These are phyloP conservation scores for Turnix velox DNA, from an alignment of 2,113 vertebrate genomes.

Conservation along the genomic window DNA sequence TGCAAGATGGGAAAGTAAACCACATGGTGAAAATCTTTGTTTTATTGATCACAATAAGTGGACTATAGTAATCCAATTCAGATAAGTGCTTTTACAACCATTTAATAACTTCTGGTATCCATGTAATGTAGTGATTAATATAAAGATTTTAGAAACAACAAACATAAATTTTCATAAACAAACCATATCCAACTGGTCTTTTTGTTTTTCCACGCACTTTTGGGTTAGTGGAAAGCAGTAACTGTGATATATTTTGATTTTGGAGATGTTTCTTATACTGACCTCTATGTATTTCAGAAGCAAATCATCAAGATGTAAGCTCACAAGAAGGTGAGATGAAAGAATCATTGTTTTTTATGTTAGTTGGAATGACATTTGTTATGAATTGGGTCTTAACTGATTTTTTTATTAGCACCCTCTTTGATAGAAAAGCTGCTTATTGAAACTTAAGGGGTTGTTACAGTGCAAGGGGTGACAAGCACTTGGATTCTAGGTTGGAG, in stretches of 20 bases:
- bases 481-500: not conserved
- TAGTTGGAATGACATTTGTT: not conserved
- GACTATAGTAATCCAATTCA: not conserved
- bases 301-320: not conserved
- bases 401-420: not conserved
- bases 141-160: not conserved
- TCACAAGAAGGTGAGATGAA: not conserved
- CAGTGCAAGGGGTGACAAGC: not conserved
- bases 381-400: not conserved
- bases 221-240: not conserved
- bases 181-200: not conserved
- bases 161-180: not conserved
- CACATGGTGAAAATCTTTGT: not conserved
- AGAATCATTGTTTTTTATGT: not conserved
- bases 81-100: not conserved
- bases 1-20: not conserved
- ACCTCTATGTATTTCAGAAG: not conserved
- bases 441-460: not conserved
- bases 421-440: not conserved
- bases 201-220: not conserved
- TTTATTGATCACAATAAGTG: not conserved
- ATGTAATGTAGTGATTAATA: not conserved
- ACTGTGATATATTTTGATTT: not conserved
- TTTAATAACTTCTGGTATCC: not conserved
- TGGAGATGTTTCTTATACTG: not conserved